Evolutionary conservation across 2,113 vertebrate genomes (phyloP), one percentile per base, ranked within the genome.

Genomic region (Sceloporus tristichus): DNA sequence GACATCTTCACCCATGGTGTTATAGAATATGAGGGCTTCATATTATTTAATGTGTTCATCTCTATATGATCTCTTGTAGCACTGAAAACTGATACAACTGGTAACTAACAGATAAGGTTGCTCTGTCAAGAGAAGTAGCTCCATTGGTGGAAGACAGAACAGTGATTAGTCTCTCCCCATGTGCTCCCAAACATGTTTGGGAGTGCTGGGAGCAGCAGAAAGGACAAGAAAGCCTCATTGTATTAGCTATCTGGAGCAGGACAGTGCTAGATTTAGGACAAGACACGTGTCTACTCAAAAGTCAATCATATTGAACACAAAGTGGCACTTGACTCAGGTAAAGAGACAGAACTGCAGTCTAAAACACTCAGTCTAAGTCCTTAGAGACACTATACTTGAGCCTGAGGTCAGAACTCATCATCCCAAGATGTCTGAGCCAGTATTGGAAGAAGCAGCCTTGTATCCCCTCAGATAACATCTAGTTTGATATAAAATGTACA

Each of bases 1-100:
- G 38, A 66, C 9, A n/a, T 76, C 34, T 83, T 83, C 56, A 54
- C 71, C 34, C 23, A 54, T 38, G 27, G 65, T 77, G 54, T 73
- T 75, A 75, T 38, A 62, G 53, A 34, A 53, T 68, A 40, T 9
- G 29, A 79, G 27, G 53, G 62, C 62, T 48, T 75, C 71, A 40
- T 54, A 79, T 86, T 70, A 62, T 78, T 86, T 65, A 78, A 85
- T 85, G 59, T 9, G 25, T 25, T 65, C 27, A 56, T 48, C 76
- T 79, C 75, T 34, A n/a, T 10, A 78, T 70, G 76, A 86, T 79
- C 84, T 76, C n/a, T 85, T 85, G 9, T 54, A 54, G n/a, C 82
- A 85, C 21, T 62, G 73, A 75, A 54, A 62, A 11, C n/a, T 59
- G 56, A 62, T 59, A 75, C 75, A 76, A 76, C 23, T 59, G 34